Evolutionary conservation across 1,140 invertebrate genomes (phyloP).

Genomic region (Brachionus manjavacas): DNA sequence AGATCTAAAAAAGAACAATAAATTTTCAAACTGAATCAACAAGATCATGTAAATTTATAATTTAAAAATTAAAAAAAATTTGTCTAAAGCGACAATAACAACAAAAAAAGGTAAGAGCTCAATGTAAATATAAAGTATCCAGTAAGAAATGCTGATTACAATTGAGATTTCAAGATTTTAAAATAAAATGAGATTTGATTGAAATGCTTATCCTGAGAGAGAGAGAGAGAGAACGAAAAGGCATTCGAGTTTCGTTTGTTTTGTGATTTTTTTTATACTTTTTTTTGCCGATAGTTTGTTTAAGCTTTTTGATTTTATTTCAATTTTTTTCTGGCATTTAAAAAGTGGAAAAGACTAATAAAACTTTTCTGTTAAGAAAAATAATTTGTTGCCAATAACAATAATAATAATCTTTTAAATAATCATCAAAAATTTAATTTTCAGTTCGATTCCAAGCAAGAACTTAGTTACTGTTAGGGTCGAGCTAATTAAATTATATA

Average conservation of each 20-base stretch:
- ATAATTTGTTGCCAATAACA: slow-evolving; percentile 42
- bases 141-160: slow-evolving; percentile 23
- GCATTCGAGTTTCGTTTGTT: background rate
- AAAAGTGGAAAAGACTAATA: slow-evolving; percentile 30
- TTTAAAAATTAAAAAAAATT: background rate
- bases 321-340: slow-evolving; percentile 9
- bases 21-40: background rate
- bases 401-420: slow-evolving; percentile 40
- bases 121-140: slow-evolving; percentile 25
- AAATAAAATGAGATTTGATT: slow-evolving; percentile 20
- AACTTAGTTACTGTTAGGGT: background rate
- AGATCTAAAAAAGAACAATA: background rate
- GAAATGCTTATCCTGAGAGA: background rate
- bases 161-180: slow-evolving; percentile 30
- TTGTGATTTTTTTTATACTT: background rate
- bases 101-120: slow-evolving; percentile 7
- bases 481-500: background rate
- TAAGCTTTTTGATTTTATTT: slow-evolving; percentile 20
- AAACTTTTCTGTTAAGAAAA: slow-evolving; percentile 24
- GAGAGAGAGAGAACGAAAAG: background rate
- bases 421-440: slow-evolving; percentile 35
- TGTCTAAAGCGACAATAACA: background rate
- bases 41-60: background rate
- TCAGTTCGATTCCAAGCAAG: slow-evolving; percentile 12
- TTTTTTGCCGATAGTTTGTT: slow-evolving; percentile 25